Evolutionary conservation across 2,888 invertebrate species (phyloP).

Genomic region (Papilio protenor): DNA sequence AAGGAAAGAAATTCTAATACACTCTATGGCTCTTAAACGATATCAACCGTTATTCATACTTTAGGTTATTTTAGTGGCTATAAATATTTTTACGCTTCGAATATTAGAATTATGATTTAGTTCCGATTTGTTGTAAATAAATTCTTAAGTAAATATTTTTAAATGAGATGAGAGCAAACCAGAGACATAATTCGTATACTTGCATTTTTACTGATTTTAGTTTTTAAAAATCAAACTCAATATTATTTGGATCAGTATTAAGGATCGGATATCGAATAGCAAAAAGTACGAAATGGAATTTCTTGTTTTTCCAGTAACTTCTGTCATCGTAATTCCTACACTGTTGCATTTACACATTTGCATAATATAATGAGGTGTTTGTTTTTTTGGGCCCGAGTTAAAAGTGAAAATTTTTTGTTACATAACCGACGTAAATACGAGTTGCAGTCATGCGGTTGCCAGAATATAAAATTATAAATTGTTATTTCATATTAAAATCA

Average conservation of each 20-base stretch:
- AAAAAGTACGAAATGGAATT: not conserved
- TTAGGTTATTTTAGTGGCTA: conserved; percentile 4
- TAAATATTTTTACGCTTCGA: not conserved
- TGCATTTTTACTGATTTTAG: too few species aligned
- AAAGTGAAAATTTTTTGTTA: conserved; percentile 15
- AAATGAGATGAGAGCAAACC: too few species aligned
- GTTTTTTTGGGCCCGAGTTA: not conserved
- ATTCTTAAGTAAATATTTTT: not conserved
- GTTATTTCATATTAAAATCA: not conserved
- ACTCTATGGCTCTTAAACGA: not conserved
- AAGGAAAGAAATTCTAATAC: not conserved
- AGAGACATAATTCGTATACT: too few species aligned
- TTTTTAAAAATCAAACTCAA: too few species aligned
- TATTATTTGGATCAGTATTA: too few species aligned
- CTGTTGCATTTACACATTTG: not conserved
- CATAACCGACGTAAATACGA: not conserved
- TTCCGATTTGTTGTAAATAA: not conserved
- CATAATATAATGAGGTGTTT: conserved; percentile 16
- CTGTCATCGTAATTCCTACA: not conserved
- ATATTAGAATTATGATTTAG: conserved; percentile 3
- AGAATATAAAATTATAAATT: conserved; percentile 11
- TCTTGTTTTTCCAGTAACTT: not conserved
- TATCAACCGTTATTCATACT: not conserved
- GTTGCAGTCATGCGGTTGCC: not conserved
- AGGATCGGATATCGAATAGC: not conserved